Base-by-base conservation (phyloP, 1,140 invertebrate species). In the Dinoponera quadriceps region DNA sequence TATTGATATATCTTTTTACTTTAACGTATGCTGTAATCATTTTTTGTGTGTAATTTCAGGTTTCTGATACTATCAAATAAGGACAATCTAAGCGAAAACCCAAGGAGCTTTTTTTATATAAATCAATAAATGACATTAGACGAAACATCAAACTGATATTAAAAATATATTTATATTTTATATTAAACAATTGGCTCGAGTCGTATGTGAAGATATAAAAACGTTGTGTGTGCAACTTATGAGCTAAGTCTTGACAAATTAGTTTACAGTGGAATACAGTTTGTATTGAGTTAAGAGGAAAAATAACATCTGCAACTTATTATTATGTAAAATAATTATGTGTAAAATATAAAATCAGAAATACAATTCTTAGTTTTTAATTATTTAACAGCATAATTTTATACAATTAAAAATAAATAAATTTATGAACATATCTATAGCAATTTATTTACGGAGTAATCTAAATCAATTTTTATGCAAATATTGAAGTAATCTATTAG, bases 261-360 rank as follows among this genome's bases (percentile, higher is more conserved):
- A 44, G 2, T 22, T 49, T 13, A 20, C 63, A 66, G 16, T 49
- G 0, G 4, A 25, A 7, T 66, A 66, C 4, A 66, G 63, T 66
- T 49, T 33, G 63, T 49, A 49, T 11, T 33, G 38, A 44, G 63
- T 20, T 5, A 66, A 49, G 38, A 66, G 48, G 2, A 49, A 66
- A 66, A 11, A 20, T 2, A 63, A 16, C 0, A 33, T 63, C 13
- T 38, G 18, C n/a, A 5, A 63, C 5, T 13, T 63, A 48, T n/a
- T n/a, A n/a, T 16, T 66, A 1, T 66, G 20, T 16, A 66, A 48
- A 49, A 7, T 68, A 49, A 68, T 68, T 49, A 68, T 51, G 44
- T 65, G 62, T 65, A 44, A 13, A 63, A n/a, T n/a, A 63, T 29
- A 63, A 63, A 63, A 33, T 38, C 29, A 38, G 7, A 63, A 60